Evolutionary conservation across 2,113 vertebrate species (phyloP), one percentile per base, ranked within the genome.

Genomic region (Bubo bubo): DNA sequence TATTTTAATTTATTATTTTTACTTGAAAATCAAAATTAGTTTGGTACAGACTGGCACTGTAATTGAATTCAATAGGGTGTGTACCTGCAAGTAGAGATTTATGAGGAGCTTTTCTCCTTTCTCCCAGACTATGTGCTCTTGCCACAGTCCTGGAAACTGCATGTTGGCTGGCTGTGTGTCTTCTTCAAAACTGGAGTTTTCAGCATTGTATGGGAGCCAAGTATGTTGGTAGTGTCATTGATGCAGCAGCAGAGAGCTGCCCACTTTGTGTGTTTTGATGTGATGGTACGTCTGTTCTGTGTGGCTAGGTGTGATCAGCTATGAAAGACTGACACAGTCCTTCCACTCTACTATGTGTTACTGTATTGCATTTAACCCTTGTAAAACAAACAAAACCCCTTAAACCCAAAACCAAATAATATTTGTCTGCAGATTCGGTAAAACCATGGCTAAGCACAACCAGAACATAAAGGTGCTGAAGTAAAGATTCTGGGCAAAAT

Each of bases 281-380:
- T 59, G n/a, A 12, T 62, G 68, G 37, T 27, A 22, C 35, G 5
- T 24, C 24, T 59, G 21, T 62, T 84, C 18, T 30, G 1, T 63
- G n/a, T 67, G 56, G 32, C 60, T 6, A 18, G 41, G 15, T 68
- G 60, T 71, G 21, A 45, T 53, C 30, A 80, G 9, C 47, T 58
- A 5, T 0, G 0, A 21, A 81, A 62, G 37, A 49, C 47, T 58
- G n/a, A 39, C 4, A 0, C 9, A 55, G 16, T 37, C 55, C 7
- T 76, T 80, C 39, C 24, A 28, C 52, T 85, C 15, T 37, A 4
- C 16, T 67, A 4, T 16, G 39, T 2, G 34, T 50, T 53, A 12
- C 17, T 59, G 10, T 63, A 9, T 49, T 88, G 52, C 15, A 5
- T 90, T 71, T 82, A 70, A 58, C 27, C 12, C 17, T n/a, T 27